Evolutionary conservation across 2,888 invertebrate genomes (phyloP).

Genomic region (Stenichneumon culpator): DNA sequence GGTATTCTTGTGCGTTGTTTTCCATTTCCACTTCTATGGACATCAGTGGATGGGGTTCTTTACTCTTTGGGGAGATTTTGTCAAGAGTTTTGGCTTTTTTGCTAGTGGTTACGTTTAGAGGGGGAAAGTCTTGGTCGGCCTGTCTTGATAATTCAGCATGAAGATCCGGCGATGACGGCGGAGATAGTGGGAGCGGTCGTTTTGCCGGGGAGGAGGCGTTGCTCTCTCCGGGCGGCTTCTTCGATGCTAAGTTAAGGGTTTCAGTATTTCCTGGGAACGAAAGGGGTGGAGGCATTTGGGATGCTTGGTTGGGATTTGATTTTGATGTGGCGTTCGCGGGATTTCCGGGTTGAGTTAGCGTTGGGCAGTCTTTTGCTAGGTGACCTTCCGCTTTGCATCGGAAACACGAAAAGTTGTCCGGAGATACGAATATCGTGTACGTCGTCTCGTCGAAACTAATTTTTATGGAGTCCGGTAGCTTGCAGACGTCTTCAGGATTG

Average conservation of each 20-base stretch:
- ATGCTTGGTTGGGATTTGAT: neutral
- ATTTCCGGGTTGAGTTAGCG: neutral
- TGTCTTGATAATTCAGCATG: too few relatives aligned
- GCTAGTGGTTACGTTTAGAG: neutral
- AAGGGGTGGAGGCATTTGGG: too few relatives aligned
- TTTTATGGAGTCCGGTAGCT: conserved; percentile 61
- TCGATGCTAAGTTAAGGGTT: too few relatives aligned
- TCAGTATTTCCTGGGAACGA: too few relatives aligned
- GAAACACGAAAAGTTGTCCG: conserved; percentile 36
- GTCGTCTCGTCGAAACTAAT: conserved; percentile 59
- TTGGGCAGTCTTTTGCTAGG: conserved; percentile 38
- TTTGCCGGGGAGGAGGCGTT: too few relatives aligned
- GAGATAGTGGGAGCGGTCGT: too few relatives aligned
- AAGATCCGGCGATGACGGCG: too few relatives aligned
- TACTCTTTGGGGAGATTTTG: neutral
- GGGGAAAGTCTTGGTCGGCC: too few relatives aligned
- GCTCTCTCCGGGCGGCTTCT: neutral
- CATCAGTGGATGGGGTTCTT: neutral
- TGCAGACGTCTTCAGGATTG: conserved; percentile 5
- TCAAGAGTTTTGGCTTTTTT: neutral
- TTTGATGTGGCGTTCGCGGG: neutral
- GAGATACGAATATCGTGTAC: conserved; percentile 64
- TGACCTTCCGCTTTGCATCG: conserved; percentile 60
- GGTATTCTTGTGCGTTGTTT: neutral
- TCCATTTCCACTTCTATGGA: neutral